These are phyloP conservation scores for Drosophila setifemur DNA, from an alignment of 1,140 invertebrate genomes.

Conservation along the genomic window DNA sequence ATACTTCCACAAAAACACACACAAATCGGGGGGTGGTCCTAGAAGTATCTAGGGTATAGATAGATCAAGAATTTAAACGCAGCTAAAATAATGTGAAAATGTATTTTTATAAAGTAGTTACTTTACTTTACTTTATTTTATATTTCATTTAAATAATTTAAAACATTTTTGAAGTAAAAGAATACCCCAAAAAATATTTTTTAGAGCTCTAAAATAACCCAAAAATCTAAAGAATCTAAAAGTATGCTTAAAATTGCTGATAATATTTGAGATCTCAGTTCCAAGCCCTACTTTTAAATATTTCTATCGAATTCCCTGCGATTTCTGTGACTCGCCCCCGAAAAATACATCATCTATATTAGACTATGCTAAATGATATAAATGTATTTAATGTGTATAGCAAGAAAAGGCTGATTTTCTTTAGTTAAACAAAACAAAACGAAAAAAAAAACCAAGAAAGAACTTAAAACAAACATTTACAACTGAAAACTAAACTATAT, in stretches of 20 bases:
- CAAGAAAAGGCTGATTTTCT: constrained; percentile 79
- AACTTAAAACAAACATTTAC: constrained; percentile 19
- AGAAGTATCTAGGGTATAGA: background rate
- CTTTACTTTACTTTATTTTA: too few species aligned
- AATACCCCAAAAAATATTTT: too few species aligned
- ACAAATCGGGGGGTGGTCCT: background rate
- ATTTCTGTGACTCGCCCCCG: background rate
- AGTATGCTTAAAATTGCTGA: too few species aligned
- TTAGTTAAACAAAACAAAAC: constrained; percentile 59
- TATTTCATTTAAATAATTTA: too few species aligned
- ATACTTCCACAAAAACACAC: background rate
- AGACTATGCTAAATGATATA: constrained; percentile 30
- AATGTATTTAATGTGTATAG: constrained; percentile 74
- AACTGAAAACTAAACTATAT: constrained; percentile 46
- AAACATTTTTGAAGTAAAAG: too few species aligned
- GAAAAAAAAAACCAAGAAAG: constrained; percentile 29
- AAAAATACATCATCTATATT: constrained; percentile 28
- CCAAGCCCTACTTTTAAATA: too few species aligned
- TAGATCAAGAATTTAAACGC: background rate
- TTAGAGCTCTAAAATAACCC: too few species aligned
- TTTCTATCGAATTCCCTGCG: background rate
- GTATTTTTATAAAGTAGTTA: too few species aligned
- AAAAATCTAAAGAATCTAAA: too few species aligned
- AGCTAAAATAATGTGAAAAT: too few species aligned
- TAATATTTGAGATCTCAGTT: too few species aligned